A percentile compares a stretch with the other conserved stretches of the same genome.
phyloP scores from a whole-genome alignment of 1,140 invertebrate species.

The Proales similis region DNA sequence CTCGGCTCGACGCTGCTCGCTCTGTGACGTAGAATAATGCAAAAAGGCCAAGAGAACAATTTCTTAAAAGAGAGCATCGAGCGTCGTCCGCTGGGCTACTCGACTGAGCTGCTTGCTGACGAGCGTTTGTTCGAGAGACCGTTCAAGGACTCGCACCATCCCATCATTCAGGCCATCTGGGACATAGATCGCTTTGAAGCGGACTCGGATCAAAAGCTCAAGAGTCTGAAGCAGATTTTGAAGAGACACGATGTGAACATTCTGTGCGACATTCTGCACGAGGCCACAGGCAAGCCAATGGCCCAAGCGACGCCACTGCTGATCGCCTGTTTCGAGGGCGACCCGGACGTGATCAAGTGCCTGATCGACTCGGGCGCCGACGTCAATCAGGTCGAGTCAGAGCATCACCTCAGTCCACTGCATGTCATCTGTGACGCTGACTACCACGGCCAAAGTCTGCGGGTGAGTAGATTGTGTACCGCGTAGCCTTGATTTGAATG shows the following conservation, averaged over 20 bases:
- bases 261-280: constrained; percentile 37
- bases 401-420: constrained; percentile 37
- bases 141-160: constrained; percentile 37
- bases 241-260: constrained; percentile 28
- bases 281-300: constrained; percentile 31
- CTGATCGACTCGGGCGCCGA: constrained; percentile 32
- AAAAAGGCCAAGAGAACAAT: no score
- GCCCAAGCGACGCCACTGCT: constrained; percentile 37
- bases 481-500: neutral
- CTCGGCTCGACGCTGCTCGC: no score
- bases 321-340: constrained; percentile 38
- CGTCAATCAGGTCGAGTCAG: constrained; percentile 32
- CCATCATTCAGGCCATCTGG: constrained; percentile 36
- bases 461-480: neutral
- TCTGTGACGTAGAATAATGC: no score
- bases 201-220: constrained; percentile 29
- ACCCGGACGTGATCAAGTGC: constrained; percentile 33
- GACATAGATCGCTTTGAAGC: constrained; percentile 23
- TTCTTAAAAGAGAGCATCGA: no score
- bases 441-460: constrained; percentile 37
- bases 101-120: no score
- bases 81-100: no score
- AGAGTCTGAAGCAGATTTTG: constrained; percentile 13
- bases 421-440: constrained; percentile 38
- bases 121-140: constrained; percentile 18